phyloP scores from a whole-genome alignment of 2,888 invertebrate genomes.

The Amiota minor region DNA sequence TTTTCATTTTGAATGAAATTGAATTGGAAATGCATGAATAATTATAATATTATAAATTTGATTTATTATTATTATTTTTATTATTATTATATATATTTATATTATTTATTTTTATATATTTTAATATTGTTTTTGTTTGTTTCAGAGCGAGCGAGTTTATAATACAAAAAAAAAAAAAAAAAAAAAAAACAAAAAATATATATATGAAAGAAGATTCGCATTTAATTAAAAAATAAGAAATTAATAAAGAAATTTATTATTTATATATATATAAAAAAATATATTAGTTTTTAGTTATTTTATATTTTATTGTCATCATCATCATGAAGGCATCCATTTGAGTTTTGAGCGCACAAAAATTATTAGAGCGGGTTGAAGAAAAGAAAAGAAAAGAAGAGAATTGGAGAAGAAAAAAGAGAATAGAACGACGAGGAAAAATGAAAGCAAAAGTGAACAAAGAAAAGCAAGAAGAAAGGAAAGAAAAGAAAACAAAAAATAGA shows the following conservation, averaged over 20 bases:
- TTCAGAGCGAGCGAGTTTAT: not conserved
- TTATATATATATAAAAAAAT: not conserved
- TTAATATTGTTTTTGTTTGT: too few species aligned
- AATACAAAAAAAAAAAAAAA: not conserved
- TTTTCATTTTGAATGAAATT: too few species aligned
- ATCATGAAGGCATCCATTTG: conserved; percentile 57
- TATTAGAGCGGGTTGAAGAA: conserved; percentile 34
- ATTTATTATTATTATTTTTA: conserved; percentile 19
- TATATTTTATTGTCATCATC: too few species aligned
- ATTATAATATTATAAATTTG: not conserved
- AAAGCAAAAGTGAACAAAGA: not conserved
- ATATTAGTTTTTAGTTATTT: conserved; percentile 11
- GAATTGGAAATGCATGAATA: too few species aligned
- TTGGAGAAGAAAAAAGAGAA: too few species aligned
- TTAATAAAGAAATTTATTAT: too few species aligned
- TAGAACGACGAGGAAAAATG: too few species aligned
- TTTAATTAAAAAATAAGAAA: too few species aligned
- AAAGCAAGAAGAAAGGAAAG: conserved; percentile 45
- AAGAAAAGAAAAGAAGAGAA: too few species aligned
- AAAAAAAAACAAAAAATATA: not conserved
- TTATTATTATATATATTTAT: too few species aligned
- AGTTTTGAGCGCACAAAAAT: conserved; percentile 54
- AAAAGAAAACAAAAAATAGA: conserved; percentile 53
- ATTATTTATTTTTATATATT: too few species aligned
- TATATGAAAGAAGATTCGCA: too few species aligned